Evolutionary conservation across 1,140 invertebrate species (phyloP).

Genomic region (Drosophila yakuba): DNA sequence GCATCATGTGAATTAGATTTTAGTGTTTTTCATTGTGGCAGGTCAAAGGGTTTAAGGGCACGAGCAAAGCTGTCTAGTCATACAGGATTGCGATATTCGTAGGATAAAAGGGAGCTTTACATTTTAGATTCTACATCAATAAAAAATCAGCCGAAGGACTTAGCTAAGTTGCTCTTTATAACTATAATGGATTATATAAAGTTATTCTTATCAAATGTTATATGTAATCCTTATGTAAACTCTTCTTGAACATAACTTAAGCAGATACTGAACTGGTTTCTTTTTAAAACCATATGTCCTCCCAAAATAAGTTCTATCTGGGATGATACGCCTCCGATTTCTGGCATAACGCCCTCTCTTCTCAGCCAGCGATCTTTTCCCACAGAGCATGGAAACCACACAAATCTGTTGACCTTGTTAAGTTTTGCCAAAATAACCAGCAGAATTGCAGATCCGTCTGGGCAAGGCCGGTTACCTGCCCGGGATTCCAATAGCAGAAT

Average conservation of each 20-base stretch:
- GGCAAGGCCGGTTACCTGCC: slow-evolving; percentile 52
- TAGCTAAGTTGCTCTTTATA: too few species aligned
- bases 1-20: slow-evolving; percentile 47
- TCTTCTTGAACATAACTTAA: background rate
- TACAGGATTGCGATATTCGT: background rate
- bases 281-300: background rate
- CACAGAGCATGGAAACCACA: slow-evolving; percentile 63
- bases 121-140: background rate
- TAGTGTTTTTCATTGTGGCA: slow-evolving; percentile 37
- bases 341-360: slow-evolving; percentile 29
- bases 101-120: background rate
- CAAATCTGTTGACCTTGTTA: slow-evolving; percentile 75
- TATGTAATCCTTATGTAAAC: too few species aligned
- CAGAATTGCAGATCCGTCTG: slow-evolving; percentile 44
- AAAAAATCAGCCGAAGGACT: too few species aligned
- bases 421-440: slow-evolving; percentile 37
- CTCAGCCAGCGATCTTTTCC: slow-evolving; percentile 47
- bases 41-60: slow-evolving; percentile 43
- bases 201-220: too few species aligned
- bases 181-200: too few species aligned
- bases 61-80: slow-evolving; percentile 27
- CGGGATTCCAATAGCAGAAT: slow-evolving; percentile 10
- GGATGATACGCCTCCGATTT: slow-evolving; percentile 6
- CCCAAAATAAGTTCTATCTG: slow-evolving; percentile 20
- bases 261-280: background rate